Evolutionary conservation across 2,888 invertebrate genomes (phyloP).

Genomic region (Diloba caeruleocephala): DNA sequence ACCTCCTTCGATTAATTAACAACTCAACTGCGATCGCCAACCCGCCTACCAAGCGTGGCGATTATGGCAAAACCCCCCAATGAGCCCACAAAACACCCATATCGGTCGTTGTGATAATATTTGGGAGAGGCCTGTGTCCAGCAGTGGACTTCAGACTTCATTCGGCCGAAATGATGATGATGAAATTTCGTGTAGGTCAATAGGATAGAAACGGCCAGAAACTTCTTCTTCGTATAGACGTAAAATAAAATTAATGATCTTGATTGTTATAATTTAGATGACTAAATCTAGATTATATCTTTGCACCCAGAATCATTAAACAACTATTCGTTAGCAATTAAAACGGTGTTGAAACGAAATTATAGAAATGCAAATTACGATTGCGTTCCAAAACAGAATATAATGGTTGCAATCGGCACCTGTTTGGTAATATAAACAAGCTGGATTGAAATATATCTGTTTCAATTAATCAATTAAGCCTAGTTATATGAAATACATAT

Average conservation of each 20-base stretch:
- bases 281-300: slow-evolving; percentile 26
- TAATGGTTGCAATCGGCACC: slow-evolving; percentile 44
- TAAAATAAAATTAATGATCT: not conserved
- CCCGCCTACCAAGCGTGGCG: no score
- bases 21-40: no score
- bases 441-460: slow-evolving; percentile 17
- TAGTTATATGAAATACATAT: slow-evolving; percentile 23
- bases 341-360: slow-evolving; percentile 49
- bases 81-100: no score
- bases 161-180: no score
- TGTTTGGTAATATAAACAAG: slow-evolving; percentile 22
- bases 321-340: slow-evolving; percentile 29
- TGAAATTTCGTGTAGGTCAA: no score
- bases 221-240: not conserved
- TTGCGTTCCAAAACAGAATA: slow-evolving; percentile 32
- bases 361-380: slow-evolving; percentile 39
- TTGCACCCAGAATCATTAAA: slow-evolving; percentile 19
- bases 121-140: no score
- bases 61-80: no score
- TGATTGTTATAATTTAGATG: slow-evolving; percentile 9
- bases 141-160: no score
- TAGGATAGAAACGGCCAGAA: no score
- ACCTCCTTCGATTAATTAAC: no score
- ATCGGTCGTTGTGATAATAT: no score
- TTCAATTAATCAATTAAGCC: slow-evolving; percentile 34